Conservation (phyloP, 53 echinoderm and acorn worm genomes). For the Zoroaster sp. region DNA sequence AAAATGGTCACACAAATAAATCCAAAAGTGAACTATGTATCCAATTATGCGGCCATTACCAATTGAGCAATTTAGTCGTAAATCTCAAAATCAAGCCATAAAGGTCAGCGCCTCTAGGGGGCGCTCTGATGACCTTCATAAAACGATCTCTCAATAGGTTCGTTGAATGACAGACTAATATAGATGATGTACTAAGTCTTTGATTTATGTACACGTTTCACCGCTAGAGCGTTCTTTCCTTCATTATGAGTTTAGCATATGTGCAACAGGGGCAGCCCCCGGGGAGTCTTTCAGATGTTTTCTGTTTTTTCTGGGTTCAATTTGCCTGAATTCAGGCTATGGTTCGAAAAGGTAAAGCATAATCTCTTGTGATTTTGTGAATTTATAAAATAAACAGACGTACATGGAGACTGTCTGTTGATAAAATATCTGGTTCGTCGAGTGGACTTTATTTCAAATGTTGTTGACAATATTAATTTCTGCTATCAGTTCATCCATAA, state of each 20-base stretch:
- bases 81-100: constrained; percentile 39
- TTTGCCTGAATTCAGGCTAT: not conserved
- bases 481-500: too few species aligned
- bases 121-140: constrained; percentile 38
- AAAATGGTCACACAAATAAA: not conserved
- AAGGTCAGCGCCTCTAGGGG: constrained; percentile 54
- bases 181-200: not conserved
- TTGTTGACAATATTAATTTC: too few species aligned
- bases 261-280: not conserved
- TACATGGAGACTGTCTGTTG: too few species aligned
- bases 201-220: constrained; percentile 22
- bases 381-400: not conserved
- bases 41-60: constrained; percentile 60
- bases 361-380: not conserved
- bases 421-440: too few species aligned
- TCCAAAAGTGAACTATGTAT: not conserved
- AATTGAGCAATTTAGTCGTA: not conserved
- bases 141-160: constrained; percentile 16
- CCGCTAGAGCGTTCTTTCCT: not conserved
- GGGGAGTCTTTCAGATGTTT: not conserved
- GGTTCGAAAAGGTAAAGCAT: not conserved
- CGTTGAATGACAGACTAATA: constrained; percentile 47
- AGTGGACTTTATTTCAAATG: too few species aligned
- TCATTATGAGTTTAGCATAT: constrained; percentile 24
- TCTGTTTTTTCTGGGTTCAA: not conserved